Base-by-base conservation (phyloP, 2,888 invertebrate species). In the Theretra japonica region DNA sequence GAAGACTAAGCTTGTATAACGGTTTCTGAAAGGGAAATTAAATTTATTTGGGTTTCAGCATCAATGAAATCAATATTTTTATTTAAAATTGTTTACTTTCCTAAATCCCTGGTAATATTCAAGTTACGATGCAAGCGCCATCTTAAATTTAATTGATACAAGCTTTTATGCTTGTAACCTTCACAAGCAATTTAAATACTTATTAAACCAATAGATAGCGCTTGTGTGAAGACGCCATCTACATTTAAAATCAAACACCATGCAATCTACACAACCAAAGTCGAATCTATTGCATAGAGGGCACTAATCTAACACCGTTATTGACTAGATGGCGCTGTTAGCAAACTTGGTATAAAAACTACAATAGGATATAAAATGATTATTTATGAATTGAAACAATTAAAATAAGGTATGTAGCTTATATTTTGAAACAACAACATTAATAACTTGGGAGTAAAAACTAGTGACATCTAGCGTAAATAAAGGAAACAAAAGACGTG, bases 1-100 rank as follows among this genome's bases (percentile, higher is more conserved):
- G 72, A 80, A 58, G 73, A 83, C 77, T 59, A n/a, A 75, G 83
- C 80, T 76, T 74, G 76, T 17, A 53, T 48, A 65, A 23, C 4
- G 65, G 65, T 6, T 48, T 65, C 1, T 23, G 65, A 65, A 48
- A 21, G 23, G 23, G 2, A 2, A 30, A 60, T 8, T n/a, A 33
- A 65, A 65, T 48, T 48, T 65, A 48, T n/a, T 41, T 60, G n/a
- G 60, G n/a, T 21, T 62, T 48, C 6, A 48, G 41, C 41, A 65
- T 41, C 65, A 48, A 48, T 65, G 17, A 21, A 62, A 21, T 33
- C 8, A 19, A 17, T 48, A 15, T 4, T 65, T 23, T 48, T 65
- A 62, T 41, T 62, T 62, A 11, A n/a, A n/a, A n/a, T n/a, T n/a
- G n/a, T n/a, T n/a, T n/a, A n/a, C n/a, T n/a, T n/a, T n/a, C n/a